Conservation (phyloP, 2,888 invertebrate species). For the Volucella inflata region DNA sequence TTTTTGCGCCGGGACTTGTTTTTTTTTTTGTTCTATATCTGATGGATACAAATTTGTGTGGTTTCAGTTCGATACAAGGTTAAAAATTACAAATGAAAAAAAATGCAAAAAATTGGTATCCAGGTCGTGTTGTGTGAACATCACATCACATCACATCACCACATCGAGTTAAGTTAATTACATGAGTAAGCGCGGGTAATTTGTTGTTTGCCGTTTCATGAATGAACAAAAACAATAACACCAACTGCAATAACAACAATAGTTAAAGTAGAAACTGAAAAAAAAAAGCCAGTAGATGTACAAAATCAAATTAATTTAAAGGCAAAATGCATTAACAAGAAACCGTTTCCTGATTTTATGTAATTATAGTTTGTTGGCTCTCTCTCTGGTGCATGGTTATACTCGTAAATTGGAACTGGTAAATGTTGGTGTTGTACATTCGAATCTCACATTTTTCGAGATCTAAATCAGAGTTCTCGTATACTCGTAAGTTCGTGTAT, state of each 20-base stretch:
- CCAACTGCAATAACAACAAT: background rate
- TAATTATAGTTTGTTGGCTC: constrained; percentile 55
- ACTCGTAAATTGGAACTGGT: background rate
- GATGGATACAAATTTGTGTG: constrained; percentile 36
- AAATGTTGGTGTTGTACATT: background rate
- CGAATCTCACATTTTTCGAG: background rate
- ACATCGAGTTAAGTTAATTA: constrained; percentile 68
- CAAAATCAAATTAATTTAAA: constrained; percentile 45
- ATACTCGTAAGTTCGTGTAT: background rate
- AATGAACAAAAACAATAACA: constrained; percentile 42
- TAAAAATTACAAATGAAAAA: background rate
- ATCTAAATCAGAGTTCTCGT: background rate
- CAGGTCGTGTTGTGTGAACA: constrained; percentile 55
- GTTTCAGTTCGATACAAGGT: constrained; percentile 9
- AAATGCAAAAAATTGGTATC: background rate
- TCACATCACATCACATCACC: constrained; percentile 11
- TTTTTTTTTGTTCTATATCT: constrained; percentile 10
- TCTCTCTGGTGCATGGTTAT: constrained; percentile 20
- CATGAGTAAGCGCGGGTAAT: constrained; percentile 63
- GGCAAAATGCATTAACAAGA: constrained; percentile 61
- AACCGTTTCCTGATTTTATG: constrained; percentile 55
- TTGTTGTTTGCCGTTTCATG: constrained; percentile 56
- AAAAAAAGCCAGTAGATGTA: too few relatives aligned
- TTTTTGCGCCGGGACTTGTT: constrained; percentile 28
- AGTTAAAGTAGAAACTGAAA: too few relatives aligned